phyloP scores from a whole-genome alignment of 2,797 vertebrate genomes.

The Zalophus californianus region DNA sequence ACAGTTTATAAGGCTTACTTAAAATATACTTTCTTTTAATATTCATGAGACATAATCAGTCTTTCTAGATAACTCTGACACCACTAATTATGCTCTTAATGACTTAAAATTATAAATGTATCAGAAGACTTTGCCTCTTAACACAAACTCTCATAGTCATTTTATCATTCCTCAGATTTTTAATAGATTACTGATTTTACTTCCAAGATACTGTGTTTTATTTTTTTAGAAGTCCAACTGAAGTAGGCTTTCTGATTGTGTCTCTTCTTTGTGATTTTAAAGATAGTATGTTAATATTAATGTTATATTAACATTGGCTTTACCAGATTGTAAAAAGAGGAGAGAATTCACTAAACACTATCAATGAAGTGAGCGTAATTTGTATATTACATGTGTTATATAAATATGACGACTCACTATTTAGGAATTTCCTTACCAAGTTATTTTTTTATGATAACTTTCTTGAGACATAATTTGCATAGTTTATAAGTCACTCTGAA shows the following conservation, averaged over 20 bases:
- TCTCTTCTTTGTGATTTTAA: not conserved
- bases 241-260: not conserved
- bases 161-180: not conserved
- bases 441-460: not conserved
- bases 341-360: not conserved
- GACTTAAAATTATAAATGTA: constrained; percentile 48
- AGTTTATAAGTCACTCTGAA: not conserved
- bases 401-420: not conserved
- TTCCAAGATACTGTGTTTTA: not conserved
- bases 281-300: not conserved
- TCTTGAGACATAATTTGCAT: not conserved
- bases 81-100: constrained; percentile 9
- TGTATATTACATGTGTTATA: not conserved
- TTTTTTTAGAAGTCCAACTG: not conserved
- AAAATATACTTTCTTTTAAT: constrained; percentile 31
- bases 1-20: not conserved
- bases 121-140: constrained; percentile 7
- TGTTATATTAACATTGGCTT: not conserved
- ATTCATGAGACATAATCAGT: constrained; percentile 49
- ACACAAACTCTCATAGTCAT: not conserved
- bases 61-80: not conserved
- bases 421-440: not conserved
- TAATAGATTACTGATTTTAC: not conserved
- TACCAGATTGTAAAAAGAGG: not conserved
- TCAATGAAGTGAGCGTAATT: not conserved